Base-by-base conservation (phyloP, 2,888 invertebrate genomes). In the Bembecia ichneumoniformis region DNA sequence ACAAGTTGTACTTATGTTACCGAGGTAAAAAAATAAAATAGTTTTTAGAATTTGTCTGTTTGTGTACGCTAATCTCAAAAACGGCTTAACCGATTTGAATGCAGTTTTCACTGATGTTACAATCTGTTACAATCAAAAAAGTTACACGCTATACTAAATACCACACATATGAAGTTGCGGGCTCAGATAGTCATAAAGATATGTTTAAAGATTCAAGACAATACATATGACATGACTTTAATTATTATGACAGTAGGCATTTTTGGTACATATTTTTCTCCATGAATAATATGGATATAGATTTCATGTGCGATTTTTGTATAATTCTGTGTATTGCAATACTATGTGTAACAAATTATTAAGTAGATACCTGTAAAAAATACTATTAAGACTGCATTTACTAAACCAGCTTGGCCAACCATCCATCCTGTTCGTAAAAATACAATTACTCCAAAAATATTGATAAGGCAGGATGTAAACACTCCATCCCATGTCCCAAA, bases 401-500 rank as follows among this genome's bases (percentile, higher is more conserved):
- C 84, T 60, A 95, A 90, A 52, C 96, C 96, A 55, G 95, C 95
- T 80, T 96, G 93, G 43, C 94, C 97, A 48, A 99, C 98, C 70
- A 99, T 96, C 98, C 98, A 99, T 56, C 98, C 98, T 54, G 97
- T 96, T 64, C 98, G 89, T 52, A 99, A 88, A 81, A 99, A 98
- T 53, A 98, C 97, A 76, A 98, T 97, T 0, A 98, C 98, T 68
- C 98, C 98, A 87, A 99, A 97, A 52, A 98, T 96, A 81, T 98
- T 98, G 70, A 98, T 97, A 66, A 99, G 91, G 74, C 97, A 98
- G 48, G 98, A 97, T 50, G 98, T 97, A 75, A 98, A 99, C 5
- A 99, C 98, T 56, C 98, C 98, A 82, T 98, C 98, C 96, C 96
- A 98, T 1, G 97, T 97, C 11, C 98, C 98, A 87, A 99, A 98